These are phyloP conservation scores for Papilio helenus DNA, from an alignment of 1,140 invertebrate genomes.

Conservation along the genomic window DNA sequence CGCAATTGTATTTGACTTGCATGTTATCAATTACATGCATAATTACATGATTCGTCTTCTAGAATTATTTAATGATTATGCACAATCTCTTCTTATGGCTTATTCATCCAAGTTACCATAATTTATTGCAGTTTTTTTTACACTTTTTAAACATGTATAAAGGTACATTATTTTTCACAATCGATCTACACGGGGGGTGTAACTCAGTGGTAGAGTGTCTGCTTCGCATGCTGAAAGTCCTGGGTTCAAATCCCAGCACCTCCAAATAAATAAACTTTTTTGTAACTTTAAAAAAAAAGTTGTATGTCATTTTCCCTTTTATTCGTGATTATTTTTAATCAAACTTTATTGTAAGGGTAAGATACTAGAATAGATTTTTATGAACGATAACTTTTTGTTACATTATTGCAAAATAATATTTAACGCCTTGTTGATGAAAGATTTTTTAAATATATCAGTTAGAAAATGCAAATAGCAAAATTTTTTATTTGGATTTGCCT, in stretches of 20 bases:
- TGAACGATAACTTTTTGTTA: too few relatives aligned
- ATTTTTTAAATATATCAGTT: too few relatives aligned
- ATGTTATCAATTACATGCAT: background rate
- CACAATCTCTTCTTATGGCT: background rate
- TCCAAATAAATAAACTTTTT: conserved; percentile 73
- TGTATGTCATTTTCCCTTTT: background rate
- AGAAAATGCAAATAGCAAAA: too few relatives aligned
- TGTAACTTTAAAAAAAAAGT: background rate
- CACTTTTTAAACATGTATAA: background rate
- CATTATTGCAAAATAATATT: too few relatives aligned
- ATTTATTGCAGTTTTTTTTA: background rate
- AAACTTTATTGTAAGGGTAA: too few relatives aligned
- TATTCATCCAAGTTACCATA: background rate
- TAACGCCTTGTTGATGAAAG: too few relatives aligned
- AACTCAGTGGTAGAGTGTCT: conserved; percentile 84
- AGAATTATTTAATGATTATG: background rate
- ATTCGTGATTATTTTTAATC: background rate
- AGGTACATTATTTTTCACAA: background rate
- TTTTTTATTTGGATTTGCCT: too few relatives aligned
- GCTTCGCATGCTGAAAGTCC: conserved; percentile 89
- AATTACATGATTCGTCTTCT: background rate
- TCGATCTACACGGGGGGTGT: conserved; percentile 53
- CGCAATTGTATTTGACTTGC: background rate
- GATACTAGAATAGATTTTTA: too few relatives aligned
- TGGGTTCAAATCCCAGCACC: conserved; percentile 89